phyloP scores from a whole-genome alignment of 1,140 invertebrate genomes.

The Whitmania pigra region DNA sequence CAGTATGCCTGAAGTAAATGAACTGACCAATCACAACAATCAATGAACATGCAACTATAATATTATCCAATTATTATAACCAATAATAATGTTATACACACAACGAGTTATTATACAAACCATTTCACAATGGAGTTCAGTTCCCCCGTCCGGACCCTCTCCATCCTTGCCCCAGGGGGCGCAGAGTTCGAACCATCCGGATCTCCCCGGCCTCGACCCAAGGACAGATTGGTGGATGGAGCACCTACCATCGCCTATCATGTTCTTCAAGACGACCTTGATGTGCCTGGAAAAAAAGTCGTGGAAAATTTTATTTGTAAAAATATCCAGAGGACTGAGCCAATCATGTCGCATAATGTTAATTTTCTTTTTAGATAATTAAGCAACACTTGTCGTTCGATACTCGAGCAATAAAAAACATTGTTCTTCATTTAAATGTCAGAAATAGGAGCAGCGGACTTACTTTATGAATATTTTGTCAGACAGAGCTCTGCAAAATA shows the following conservation, averaged over 20 bases:
- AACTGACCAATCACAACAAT: no score
- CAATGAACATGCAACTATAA: no score
- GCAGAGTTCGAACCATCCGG: constrained; percentile 1
- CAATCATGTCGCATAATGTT: neutral
- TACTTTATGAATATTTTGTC: constrained; percentile 2
- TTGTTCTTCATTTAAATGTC: no score
- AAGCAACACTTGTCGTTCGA: no score
- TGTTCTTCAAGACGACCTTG: neutral
- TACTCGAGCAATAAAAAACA: no score
- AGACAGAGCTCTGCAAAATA: neutral
- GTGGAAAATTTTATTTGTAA: neutral
- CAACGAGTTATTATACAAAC: no score
- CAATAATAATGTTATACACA: no score
- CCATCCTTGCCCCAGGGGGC: neutral
- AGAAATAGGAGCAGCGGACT: neutral
- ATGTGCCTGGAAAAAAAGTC: neutral
- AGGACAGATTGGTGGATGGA: neutral
- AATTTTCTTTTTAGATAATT: no score
- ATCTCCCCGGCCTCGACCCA: neutral
- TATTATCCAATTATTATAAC: no score
- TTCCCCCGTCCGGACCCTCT: no score
- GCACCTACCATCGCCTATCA: neutral
- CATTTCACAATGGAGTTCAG: no score
- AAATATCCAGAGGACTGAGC: neutral
- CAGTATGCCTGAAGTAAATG: no score